Evolutionary conservation across 2,888 invertebrate genomes (phyloP).

Genomic region (Tiliacea aurago): DNA sequence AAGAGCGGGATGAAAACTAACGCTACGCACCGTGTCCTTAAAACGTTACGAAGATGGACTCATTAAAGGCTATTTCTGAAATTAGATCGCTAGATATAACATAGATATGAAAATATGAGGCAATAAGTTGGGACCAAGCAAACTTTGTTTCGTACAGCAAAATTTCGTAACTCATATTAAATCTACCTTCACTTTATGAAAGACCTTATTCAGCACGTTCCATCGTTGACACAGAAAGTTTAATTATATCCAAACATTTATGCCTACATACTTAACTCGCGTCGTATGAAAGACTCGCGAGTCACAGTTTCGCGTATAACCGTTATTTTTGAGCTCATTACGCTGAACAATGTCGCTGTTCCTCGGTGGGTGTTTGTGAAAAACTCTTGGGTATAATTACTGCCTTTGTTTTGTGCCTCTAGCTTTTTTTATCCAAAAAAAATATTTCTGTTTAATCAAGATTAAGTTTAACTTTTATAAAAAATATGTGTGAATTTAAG

Average conservation of each 20-base stretch:
- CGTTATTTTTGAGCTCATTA: constrained; percentile 56
- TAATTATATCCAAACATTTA: constrained; percentile 62
- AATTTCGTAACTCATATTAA: constrained; percentile 20
- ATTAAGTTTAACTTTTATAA: too few species aligned
- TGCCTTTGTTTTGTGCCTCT: constrained; percentile 28
- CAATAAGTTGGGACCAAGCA: too few species aligned
- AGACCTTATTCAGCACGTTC: constrained; percentile 33
- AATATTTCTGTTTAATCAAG: background rate
- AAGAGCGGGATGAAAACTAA: constrained; percentile 13
- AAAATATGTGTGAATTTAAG: background rate
- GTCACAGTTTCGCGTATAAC: constrained; percentile 35
- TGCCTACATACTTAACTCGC: constrained; percentile 27
- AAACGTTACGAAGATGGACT: background rate
- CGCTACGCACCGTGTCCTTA: background rate
- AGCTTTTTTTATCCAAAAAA: constrained; percentile 13
- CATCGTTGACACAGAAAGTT: constrained; percentile 47
- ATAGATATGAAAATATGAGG: background rate
- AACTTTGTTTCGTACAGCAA: background rate
- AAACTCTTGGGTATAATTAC: constrained; percentile 36
- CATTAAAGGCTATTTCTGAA: background rate
- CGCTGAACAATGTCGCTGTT: constrained; percentile 28
- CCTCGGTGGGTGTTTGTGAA: constrained; percentile 30
- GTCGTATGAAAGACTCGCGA: constrained; percentile 28
- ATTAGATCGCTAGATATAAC: background rate
- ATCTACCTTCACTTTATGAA: constrained; percentile 26